phyloP scores from a whole-genome alignment of 2,797 vertebrate species.

The Microctenopoma stevenorrisi region DNA sequence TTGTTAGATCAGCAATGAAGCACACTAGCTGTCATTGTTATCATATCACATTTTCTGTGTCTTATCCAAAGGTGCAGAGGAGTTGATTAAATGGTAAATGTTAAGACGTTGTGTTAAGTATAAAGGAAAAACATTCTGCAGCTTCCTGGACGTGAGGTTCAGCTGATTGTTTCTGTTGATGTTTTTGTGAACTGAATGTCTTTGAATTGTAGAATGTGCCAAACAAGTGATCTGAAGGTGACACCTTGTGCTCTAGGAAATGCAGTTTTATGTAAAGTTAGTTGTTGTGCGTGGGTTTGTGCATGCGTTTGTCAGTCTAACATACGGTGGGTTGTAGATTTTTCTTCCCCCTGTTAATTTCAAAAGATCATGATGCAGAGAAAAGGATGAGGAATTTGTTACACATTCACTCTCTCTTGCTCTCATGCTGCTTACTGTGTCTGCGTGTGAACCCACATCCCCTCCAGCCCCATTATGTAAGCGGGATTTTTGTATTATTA shows the following conservation, averaged over 20 bases:
- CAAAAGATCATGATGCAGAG: constrained; percentile 23
- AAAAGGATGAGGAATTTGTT: constrained; percentile 22
- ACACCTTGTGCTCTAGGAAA: not conserved
- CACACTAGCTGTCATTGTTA: no score
- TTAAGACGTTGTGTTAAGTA: not conserved
- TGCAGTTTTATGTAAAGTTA: not conserved
- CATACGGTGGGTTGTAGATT: not conserved
- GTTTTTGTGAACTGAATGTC: no score
- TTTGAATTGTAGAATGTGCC: no score
- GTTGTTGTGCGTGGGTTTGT: not conserved
- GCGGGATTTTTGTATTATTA: constrained; percentile 33
- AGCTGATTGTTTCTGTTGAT: no score
- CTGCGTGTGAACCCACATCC: constrained; percentile 42
- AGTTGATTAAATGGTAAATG: not conserved
- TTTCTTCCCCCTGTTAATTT: constrained; percentile 12
- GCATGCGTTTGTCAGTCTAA: constrained; percentile 1
- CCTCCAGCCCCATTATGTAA: constrained; percentile 64
- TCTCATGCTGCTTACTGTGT: constrained; percentile 19
- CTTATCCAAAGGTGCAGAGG: not conserved
- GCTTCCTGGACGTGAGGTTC: not conserved
- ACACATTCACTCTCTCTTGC: constrained; percentile 13
- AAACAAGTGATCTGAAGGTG: no score
- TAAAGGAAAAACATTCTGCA: no score
- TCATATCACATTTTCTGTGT: no score
- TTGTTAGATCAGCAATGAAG: not conserved